Evolutionary conservation across 2,888 invertebrate genomes (phyloP).

Genomic region (Ethmia dodecea): DNA sequence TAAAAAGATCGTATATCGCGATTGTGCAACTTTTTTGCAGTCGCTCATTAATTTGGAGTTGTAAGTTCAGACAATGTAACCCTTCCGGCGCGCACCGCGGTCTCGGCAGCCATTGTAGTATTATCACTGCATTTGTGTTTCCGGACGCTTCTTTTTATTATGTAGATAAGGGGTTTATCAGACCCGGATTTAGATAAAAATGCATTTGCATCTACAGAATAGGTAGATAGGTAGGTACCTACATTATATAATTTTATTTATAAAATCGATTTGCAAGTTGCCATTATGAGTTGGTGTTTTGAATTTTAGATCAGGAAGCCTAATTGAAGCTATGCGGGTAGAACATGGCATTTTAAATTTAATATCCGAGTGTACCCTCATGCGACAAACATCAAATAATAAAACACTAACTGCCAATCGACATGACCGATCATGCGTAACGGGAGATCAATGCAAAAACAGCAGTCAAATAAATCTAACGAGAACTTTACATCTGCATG

Average conservation of each 20-base stretch:
- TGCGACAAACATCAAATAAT: conserved; percentile 39
- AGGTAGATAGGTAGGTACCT: no score
- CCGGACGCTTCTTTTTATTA: conserved; percentile 70
- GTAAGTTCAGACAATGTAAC: conserved; percentile 67
- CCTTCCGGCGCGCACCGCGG: conserved; percentile 51
- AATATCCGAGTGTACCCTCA: conserved; percentile 31
- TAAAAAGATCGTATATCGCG: conserved; percentile 60
- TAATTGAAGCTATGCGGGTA: conserved; percentile 22
- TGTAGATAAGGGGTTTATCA: conserved; percentile 69
- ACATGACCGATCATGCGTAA: conserved; percentile 73
- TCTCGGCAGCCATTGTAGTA: conserved; percentile 49
- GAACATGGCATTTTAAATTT: conserved; percentile 18
- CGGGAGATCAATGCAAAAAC: conserved; percentile 65
- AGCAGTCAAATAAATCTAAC: conserved; percentile 76
- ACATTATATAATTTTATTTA: no score
- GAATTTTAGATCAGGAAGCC: not conserved
- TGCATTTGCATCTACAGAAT: conserved; percentile 11
- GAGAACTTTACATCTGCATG: conserved; percentile 74
- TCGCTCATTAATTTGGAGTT: conserved; percentile 71
- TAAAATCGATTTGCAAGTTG: no score
- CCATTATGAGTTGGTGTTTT: not conserved
- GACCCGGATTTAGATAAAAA: conserved; percentile 52
- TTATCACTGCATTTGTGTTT: conserved; percentile 64
- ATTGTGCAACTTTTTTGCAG: conserved; percentile 71
- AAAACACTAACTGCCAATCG: conserved; percentile 67